A percentile compares a stretch with the other conserved stretches of the same genome.
Evolutionary conservation across 2,888 invertebrate genomes (phyloP).

Genomic region (Cosmopolites sordidus): DNA sequence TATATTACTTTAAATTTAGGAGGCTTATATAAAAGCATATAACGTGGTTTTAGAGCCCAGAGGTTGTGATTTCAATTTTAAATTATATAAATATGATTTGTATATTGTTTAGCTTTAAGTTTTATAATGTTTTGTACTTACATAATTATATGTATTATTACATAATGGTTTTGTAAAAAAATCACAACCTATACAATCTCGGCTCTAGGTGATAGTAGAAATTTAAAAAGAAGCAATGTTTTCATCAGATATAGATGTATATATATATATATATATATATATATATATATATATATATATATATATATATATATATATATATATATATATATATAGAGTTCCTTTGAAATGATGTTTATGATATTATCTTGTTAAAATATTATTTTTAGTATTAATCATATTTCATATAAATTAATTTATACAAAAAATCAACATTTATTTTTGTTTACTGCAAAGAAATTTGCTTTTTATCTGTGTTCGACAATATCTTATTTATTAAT

Average conservation of each 20-base stretch:
- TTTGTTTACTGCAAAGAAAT: neutral
- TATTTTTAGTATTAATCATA: no score
- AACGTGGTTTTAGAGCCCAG: constrained; percentile 5
- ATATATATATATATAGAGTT: no score
- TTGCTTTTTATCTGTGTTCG: constrained; percentile 12
- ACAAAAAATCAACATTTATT: no score
- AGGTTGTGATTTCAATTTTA: constrained; percentile 17
- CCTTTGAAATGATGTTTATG: constrained; percentile 17
- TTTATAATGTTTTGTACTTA: constrained; percentile 1
- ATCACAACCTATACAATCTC: constrained; percentile 12
- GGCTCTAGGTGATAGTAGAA: constrained; percentile 19
- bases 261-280: constrained; percentile 10
- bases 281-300: no score
- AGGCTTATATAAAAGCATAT: neutral
- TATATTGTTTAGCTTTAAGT: neutral
- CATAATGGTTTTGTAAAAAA: constrained; percentile 2
- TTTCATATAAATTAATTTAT: no score
- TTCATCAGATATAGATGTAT: constrained; percentile 8
- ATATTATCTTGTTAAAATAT: constrained; percentile 14
- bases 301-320: no score
- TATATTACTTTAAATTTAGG: constrained; percentile 8
- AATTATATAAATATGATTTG: neutral
- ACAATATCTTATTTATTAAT: constrained; percentile 6
- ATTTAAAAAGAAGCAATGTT: constrained; percentile 22
- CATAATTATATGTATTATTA: neutral